Evolutionary conservation across 2,797 vertebrate genomes (phyloP).

Genomic region (Vultur gryphus): DNA sequence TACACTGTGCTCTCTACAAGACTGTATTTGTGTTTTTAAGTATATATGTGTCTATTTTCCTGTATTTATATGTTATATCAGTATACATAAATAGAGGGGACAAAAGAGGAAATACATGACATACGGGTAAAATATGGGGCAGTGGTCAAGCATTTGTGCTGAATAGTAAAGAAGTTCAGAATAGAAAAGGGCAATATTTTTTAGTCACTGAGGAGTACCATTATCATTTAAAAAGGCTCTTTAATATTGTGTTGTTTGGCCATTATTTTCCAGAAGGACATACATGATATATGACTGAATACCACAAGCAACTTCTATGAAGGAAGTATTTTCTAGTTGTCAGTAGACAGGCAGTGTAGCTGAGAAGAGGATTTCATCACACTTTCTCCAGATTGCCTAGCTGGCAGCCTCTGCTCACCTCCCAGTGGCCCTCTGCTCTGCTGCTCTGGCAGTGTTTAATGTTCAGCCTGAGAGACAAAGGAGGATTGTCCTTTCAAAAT

Average conservation of each 20-base stretch:
- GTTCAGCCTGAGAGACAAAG: background rate
- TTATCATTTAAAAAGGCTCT: background rate
- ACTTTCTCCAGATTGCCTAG: background rate
- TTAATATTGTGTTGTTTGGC: background rate
- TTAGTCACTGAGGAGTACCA: background rate
- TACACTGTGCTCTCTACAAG: background rate
- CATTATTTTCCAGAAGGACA: background rate
- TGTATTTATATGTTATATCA: background rate
- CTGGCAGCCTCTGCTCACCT: background rate
- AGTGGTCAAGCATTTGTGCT: background rate
- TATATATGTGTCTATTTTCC: background rate
- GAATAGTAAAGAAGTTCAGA: background rate
- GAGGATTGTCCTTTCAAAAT: constrained; percentile 20
- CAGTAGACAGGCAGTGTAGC: background rate
- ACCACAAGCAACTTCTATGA: background rate
- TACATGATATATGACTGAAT: background rate
- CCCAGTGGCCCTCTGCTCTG: background rate
- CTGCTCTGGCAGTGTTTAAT: constrained; percentile 11
- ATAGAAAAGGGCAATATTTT: background rate
- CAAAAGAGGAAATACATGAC: background rate
- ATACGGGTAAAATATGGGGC: background rate
- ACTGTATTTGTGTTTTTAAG: background rate
- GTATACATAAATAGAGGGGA: background rate
- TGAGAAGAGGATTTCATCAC: background rate
- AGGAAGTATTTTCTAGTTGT: background rate